Evolutionary conservation across 2,888 invertebrate species (phyloP), one percentile per base, ranked within the genome.

Genomic region (Lucinisca nassula): DNA sequence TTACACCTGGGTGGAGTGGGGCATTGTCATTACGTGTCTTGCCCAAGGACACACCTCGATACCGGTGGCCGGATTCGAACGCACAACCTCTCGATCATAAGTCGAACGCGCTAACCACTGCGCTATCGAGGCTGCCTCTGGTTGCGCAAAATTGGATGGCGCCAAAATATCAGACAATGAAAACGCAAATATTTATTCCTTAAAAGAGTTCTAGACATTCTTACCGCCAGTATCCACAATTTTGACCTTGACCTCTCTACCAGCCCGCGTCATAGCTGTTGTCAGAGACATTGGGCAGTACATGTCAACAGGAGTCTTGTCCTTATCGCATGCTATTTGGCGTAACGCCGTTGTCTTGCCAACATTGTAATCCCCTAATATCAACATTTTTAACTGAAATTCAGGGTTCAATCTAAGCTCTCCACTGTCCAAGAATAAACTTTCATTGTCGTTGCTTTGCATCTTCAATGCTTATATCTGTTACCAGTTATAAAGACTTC

Each of bases 161-260:
- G n/a, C n/a, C n/a, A n/a, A n/a, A n/a, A n/a, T n/a, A n/a, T n/a
- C n/a, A n/a, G n/a, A n/a, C n/a, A n/a, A n/a, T n/a, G n/a, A n/a
- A n/a, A n/a, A n/a, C n/a, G n/a, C n/a, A n/a, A n/a, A n/a, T n/a
- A n/a, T n/a, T n/a, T n/a, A n/a, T n/a, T n/a, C n/a, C n/a, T n/a
- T n/a, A n/a, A n/a, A n/a, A n/a, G n/a, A n/a, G n/a, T n/a, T n/a
- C n/a, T n/a, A n/a, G 51, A 3, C n/a, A 12, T n/a, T 6, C 84
- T 73, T 80, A 88, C 88, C 88, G 74, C 85, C 88, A 1, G 88
- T 88, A 30, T 88, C 88, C 4, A 67, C 40, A 49, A 88, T 55
- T 70, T 78, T 88, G 51, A 88, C 70, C 32, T 73, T 81, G 21
- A 82, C 55, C 14, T 49, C 51, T 14, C 67, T 58, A 2, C 55